These are phyloP conservation scores for Phaethornis superciliosus DNA, from an alignment of 2,113 vertebrate species.

Conservation along the genomic window DNA sequence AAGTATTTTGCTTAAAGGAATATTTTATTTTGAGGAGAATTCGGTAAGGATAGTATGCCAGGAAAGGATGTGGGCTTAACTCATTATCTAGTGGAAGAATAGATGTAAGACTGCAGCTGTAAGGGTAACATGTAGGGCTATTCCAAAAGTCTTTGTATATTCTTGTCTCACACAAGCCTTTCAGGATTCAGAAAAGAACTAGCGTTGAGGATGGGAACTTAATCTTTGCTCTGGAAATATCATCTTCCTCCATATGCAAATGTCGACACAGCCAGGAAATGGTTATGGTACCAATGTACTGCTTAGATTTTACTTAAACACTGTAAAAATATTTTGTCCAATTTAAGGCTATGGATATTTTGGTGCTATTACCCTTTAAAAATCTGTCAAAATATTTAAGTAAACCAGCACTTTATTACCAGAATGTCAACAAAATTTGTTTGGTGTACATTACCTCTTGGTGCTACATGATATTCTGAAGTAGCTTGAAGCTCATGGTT, in stretches of 20 bases:
- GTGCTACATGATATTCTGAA: neutral
- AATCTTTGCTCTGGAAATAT: neutral
- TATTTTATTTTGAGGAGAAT: neutral
- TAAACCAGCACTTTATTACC: neutral
- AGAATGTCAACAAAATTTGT: neutral
- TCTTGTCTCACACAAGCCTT: neutral
- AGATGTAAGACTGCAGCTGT: neutral
- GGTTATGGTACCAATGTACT: neutral
- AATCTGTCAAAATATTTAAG: neutral
- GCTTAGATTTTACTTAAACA: neutral
- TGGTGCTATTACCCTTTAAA: neutral
- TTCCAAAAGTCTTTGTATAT: neutral
- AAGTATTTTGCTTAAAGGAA: conserved; percentile 15
- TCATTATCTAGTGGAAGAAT: neutral
- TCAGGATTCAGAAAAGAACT: neutral
- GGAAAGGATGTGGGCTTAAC: neutral
- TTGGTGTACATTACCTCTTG: neutral
- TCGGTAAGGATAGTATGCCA: neutral
- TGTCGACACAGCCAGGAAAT: neutral
- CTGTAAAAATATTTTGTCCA: neutral
- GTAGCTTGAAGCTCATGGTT: neutral
- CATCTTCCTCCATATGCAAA: neutral
- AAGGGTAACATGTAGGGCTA: neutral
- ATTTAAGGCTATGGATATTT: neutral
- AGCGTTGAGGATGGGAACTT: neutral